Evolutionary conservation across 2,113 vertebrate species (phyloP).

Genomic region (Geothlypis trichas): DNA sequence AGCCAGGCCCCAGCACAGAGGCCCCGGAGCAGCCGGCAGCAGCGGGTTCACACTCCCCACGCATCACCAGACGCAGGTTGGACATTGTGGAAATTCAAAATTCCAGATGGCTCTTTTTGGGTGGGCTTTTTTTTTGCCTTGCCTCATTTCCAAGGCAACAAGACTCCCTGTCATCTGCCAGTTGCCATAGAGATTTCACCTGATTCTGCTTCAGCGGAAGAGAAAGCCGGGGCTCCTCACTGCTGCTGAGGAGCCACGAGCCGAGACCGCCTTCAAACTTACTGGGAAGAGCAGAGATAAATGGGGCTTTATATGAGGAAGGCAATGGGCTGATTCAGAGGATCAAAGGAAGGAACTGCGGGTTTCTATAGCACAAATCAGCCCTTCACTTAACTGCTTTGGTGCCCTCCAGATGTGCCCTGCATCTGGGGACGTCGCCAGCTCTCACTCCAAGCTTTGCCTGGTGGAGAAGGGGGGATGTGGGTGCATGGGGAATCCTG

Average conservation of each 20-base stretch:
- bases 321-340: slow-evolving; percentile 57
- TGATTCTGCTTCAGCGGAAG: slow-evolving; percentile 65
- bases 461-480: background rate
- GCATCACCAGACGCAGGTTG: background rate
- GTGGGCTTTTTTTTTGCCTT: slow-evolving; percentile 24
- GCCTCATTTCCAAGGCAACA: slow-evolving; percentile 75
- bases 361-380: slow-evolving; percentile 40
- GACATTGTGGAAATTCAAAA: slow-evolving; percentile 55
- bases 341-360: slow-evolving; percentile 39
- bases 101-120: slow-evolving; percentile 54
- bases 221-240: slow-evolving; percentile 6
- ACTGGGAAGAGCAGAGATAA: slow-evolving; percentile 14
- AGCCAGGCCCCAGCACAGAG: background rate
- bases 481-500: background rate
- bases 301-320: slow-evolving; percentile 26
- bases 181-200: slow-evolving; percentile 78
- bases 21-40: background rate
- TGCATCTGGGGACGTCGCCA: background rate
- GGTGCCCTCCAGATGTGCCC: slow-evolving; percentile 38
- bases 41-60: background rate
- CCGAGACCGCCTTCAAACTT: background rate
- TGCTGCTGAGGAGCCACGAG: slow-evolving; percentile 11
- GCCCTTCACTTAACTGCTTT: slow-evolving; percentile 51
- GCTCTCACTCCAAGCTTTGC: background rate
- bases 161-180: slow-evolving; percentile 68